phyloP scores from a whole-genome alignment of 2,888 invertebrate genomes.

The Resseliella maxima region DNA sequence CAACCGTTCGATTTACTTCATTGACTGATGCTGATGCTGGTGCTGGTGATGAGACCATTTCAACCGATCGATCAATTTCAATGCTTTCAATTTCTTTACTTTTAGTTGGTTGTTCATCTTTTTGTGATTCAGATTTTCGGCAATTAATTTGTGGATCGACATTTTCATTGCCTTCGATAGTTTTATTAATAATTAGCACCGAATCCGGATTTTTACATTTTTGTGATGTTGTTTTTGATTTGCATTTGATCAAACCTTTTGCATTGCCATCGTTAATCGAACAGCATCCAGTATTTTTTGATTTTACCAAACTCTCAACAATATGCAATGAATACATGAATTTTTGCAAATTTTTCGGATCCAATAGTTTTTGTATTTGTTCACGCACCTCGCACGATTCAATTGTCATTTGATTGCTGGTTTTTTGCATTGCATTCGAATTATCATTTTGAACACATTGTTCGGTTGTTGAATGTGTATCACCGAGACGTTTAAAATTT shows the following conservation, averaged over 20 bases:
- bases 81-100: neutral
- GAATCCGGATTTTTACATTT: neutral
- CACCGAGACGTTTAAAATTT: slow-evolving; percentile 81
- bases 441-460: neutral
- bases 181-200: neutral
- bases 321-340: slow-evolving; percentile 95
- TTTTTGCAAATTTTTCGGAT: slow-evolving; percentile 91
- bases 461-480: neutral
- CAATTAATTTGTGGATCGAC: neutral
- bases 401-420: neutral
- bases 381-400: slow-evolving; percentile 63
- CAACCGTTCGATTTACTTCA: neutral
- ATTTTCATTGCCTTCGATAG: slow-evolving; percentile 3
- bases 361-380: slow-evolving; percentile 78
- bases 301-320: slow-evolving; percentile 77
- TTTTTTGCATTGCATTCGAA: neutral
- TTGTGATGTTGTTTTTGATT: slow-evolving; percentile 7
- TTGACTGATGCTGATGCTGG: neutral
- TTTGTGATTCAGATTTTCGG: neutral
- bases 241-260: slow-evolving; percentile 52
- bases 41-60: neutral
- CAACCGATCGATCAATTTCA: neutral
- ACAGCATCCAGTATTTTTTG: slow-evolving; percentile 56
- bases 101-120: neutral
- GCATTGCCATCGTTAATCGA: slow-evolving; percentile 49